Evolutionary conservation across 2,113 vertebrate species (phyloP).

Genomic region (Tiliqua scincoides): DNA sequence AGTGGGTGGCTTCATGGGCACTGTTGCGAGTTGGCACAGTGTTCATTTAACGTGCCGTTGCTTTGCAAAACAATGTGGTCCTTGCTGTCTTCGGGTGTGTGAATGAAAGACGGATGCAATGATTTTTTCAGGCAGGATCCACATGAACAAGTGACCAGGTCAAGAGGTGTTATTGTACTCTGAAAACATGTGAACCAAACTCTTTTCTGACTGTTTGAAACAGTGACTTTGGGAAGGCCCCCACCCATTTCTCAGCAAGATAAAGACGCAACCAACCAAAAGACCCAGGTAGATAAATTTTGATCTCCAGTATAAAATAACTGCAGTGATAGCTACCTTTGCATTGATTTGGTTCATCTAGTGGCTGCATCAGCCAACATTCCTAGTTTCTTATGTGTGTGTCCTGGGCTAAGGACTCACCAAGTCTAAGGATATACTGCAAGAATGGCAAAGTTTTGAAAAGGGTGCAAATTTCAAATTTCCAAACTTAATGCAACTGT

Average conservation of each 20-base stretch:
- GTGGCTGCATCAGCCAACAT: background rate
- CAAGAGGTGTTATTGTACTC: background rate
- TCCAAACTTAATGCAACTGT: background rate
- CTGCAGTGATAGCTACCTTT: too few species aligned
- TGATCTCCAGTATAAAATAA: too few species aligned
- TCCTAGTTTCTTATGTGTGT: background rate
- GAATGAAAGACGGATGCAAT: background rate
- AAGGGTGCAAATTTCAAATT: rapidly evolving
- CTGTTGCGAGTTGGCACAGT: background rate
- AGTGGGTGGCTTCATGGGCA: background rate
- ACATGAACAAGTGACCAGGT: background rate
- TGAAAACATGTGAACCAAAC: background rate
- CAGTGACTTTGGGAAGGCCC: background rate
- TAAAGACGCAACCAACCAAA: background rate
- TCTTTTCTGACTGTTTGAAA: background rate
- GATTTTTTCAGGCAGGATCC: background rate
- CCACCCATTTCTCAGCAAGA: background rate
- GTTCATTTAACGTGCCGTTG: background rate
- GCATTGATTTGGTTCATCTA: too few species aligned
- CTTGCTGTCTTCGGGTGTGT: background rate
- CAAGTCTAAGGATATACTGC: background rate
- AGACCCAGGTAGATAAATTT: too few species aligned
- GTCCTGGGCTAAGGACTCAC: too few species aligned
- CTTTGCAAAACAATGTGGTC: background rate
- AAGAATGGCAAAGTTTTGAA: background rate